Evolutionary conservation across 2,888 invertebrate genomes (phyloP), one percentile per base, ranked within the genome.

Genomic region (Pyrgus malvae): DNA sequence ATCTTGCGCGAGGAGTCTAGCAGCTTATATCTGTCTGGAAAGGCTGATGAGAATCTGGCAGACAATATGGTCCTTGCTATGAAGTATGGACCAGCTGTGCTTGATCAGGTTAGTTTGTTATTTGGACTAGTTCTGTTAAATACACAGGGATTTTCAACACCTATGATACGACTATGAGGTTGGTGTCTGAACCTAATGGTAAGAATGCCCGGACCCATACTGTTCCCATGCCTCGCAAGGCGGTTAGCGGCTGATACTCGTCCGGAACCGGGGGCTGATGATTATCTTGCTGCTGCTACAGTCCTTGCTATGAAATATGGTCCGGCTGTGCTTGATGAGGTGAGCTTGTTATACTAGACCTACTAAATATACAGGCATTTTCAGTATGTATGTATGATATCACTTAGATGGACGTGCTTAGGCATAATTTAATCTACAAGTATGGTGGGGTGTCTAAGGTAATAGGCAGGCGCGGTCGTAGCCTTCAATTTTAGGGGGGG

Each of bases 261-360:
- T 21, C 68, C 80, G 16, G 80, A 79, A 65, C 87, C 87, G 25
- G 84, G 84, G 55, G 91, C 94, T 48, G 95, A 95, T 67, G 97
- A 96, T 76, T 95, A 95, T 40, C 93, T 95, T 58, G 95, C 95
- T 1, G 97, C 97, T 0, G 95, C 96, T 16, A 96, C 96, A 0
- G 97, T 97, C 93, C 91, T 97, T 62, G 96, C 96, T 59, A 93
- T 97, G 74, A 96, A 97, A 85, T 96, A 97, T 74, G 96, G 96
- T 45, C 94, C 95, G 55, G 93, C 93, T 58, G 93, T 94, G 63
- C 72, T 90, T 44, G 83, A 85, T n/a, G 86, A 87, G 83, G 88
- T 87, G 48, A 29, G n/a, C n/a, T n/a, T n/a, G n/a, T n/a, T n/a
- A n/a, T n/a, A n/a, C n/a, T n/a, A n/a, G n/a, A n/a, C n/a, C n/a